Base-by-base conservation (phyloP, 2,113 vertebrate species). In the Elephantulus edwardii region DNA sequence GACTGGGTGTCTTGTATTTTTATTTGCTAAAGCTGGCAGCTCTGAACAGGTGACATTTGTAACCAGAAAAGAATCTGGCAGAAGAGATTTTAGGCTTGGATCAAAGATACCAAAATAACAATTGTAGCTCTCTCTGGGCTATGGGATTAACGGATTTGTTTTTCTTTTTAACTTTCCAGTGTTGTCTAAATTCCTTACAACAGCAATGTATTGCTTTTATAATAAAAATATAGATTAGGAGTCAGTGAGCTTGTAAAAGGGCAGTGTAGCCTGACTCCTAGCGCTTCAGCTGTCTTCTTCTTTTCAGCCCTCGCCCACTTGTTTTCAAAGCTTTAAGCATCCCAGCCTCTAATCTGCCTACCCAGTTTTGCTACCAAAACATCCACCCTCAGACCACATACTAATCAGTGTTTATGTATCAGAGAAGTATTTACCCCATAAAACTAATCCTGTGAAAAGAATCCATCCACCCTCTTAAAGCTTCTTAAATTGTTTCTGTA, bases 181-280 rank as follows among this genome's bases (percentile, higher is more conserved):
- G 54, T 83, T 70, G 54, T 70, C 58, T 77, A 77, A 90, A 74
- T 40, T 38, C 35, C 64, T 93, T 52, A 52, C 60, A 35, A 54
- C 9, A 82, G 52, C 79, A 35, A 54, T 42, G 30, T 19, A 71
- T 93, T 93, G 72, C 80, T 83, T 93, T 82, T 86, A 54, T 86
- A 83, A 86, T 91, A 30, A 38, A 80, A 74, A 86, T 77, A 81
- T 28, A 80, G 92, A 50, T 90, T 80, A 76, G 83, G 83, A 90
- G 62, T 83, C 28, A 5, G 48, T 40, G n/a, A 85, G 50, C 82
- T 84, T 62, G 58, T 35, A 35, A 50, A 13, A 20, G 7, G 35
- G 17, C 24, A 14, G 1, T 5, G 3, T 56, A 4, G 46, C 70
- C 54, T 80, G 71, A 68, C 35, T 10, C 44, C n/a, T 1, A 8